Conservation (phyloP, 2,113 vertebrate species). For the Procavia capensis region DNA sequence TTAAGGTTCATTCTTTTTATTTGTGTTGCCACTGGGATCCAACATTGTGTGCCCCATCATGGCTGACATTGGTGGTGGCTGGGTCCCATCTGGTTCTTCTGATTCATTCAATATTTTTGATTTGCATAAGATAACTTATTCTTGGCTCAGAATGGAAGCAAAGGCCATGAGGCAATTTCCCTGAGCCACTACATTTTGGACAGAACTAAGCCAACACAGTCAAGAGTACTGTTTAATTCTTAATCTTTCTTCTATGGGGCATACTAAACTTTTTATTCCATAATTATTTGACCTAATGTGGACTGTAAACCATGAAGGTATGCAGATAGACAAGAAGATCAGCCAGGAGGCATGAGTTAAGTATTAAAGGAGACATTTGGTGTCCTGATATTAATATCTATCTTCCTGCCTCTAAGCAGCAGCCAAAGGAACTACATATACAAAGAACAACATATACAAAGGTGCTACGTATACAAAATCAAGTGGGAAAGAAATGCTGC, state of each 20-base stretch:
- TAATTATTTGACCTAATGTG: neutral
- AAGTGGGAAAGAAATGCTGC: neutral
- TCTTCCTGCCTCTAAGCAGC: neutral
- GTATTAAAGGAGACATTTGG: neutral
- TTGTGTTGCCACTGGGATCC: too few species aligned
- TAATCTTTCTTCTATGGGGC: neutral
- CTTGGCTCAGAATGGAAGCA: neutral
- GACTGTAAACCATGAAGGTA: neutral
- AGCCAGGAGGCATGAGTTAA: neutral
- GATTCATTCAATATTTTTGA: slow-evolving; percentile 51
- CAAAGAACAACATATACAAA: neutral
- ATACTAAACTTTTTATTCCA: neutral
- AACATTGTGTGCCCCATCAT: too few species aligned
- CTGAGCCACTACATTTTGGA: neutral
- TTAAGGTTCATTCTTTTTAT: too few species aligned
- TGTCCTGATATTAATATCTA: neutral
- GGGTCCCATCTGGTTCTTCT: too few species aligned
- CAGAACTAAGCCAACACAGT: neutral
- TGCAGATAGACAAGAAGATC: neutral
- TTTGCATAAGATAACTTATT: neutral
- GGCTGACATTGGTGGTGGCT: too few species aligned
- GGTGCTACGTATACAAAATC: neutral
- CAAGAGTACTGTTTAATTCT: neutral
- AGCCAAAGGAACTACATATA: neutral
- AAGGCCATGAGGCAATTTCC: slow-evolving; percentile 30